Percentiles rank a stretch among this genome's conserved stretches.
Conservation (phyloP, 2,888 invertebrate species). For the Meiosimyza decipiens region DNA sequence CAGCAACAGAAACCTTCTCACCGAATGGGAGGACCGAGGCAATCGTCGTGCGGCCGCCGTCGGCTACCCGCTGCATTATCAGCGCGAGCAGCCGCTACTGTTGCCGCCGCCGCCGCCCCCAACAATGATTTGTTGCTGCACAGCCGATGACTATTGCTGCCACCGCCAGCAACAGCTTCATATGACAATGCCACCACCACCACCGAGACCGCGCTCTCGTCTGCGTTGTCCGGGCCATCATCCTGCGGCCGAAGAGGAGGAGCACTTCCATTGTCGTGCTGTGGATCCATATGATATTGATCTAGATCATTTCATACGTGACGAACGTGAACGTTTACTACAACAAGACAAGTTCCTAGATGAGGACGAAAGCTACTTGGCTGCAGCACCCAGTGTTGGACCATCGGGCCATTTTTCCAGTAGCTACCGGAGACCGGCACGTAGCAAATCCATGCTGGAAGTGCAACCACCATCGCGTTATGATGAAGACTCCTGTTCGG, state of each 20-base stretch:
- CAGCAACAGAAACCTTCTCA: slow-evolving; percentile 59
- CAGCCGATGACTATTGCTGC: slow-evolving; percentile 64
- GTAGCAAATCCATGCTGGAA: slow-evolving; percentile 65
- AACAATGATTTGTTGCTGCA: slow-evolving; percentile 59
- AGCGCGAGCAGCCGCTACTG: slow-evolving; percentile 47
- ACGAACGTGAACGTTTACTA: slow-evolving; percentile 62
- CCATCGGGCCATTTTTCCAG: slow-evolving; percentile 9
- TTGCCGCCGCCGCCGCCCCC: slow-evolving; percentile 40
- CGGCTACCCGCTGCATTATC: slow-evolving; percentile 27
- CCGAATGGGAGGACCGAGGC: slow-evolving; percentile 62
- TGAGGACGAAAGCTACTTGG: slow-evolving; percentile 62
- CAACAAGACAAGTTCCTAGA: slow-evolving; percentile 65
- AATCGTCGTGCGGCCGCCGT: slow-evolving; percentile 51
- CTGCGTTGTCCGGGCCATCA: slow-evolving; percentile 59
- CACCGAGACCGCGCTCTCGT: slow-evolving; percentile 42
- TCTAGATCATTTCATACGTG: slow-evolving; percentile 63
- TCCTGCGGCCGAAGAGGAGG: slow-evolving; percentile 63
- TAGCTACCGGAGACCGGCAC: slow-evolving; percentile 54
- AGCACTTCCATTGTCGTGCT: slow-evolving; percentile 60
- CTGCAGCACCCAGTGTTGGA: slow-evolving; percentile 43
- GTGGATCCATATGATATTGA: slow-evolving; percentile 58
- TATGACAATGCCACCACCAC: slow-evolving; percentile 33
- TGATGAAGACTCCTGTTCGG: slow-evolving; percentile 65
- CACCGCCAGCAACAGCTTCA: slow-evolving; percentile 58
- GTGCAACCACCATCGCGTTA: slow-evolving; percentile 64